Conservation (phyloP, 2,797 vertebrate genomes). For the Sebastes iracundus region DNA sequence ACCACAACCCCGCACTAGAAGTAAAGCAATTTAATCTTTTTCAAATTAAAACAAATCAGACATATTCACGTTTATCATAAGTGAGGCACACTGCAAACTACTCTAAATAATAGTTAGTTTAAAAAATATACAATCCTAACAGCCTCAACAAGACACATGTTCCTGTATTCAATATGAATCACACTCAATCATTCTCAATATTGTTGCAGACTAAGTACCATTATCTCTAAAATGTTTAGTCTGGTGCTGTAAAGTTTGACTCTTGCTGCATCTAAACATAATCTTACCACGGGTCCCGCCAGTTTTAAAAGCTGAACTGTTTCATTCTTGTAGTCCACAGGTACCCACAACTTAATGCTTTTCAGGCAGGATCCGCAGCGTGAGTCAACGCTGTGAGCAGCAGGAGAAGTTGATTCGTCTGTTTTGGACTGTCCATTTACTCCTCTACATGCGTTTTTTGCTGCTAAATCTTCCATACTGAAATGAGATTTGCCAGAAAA, state of each 20-base stretch:
- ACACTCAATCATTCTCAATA: not conserved
- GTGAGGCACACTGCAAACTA: not conserved
- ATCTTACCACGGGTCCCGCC: slow-evolving; percentile 75
- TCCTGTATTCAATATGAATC: not conserved
- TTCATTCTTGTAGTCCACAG: slow-evolving; percentile 72
- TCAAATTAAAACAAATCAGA: not conserved
- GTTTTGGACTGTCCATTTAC: slow-evolving; percentile 31
- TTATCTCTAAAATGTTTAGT: not conserved
- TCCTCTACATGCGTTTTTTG: slow-evolving; percentile 14
- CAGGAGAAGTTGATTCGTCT: slow-evolving; percentile 49
- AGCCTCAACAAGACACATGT: not conserved
- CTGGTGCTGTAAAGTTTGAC: not conserved
- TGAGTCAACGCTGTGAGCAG: slow-evolving; percentile 61
- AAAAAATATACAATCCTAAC: not conserved
- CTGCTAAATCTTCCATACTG: slow-evolving; percentile 53
- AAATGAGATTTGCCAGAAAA: slow-evolving; percentile 47
- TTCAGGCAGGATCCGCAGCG: slow-evolving; percentile 64
- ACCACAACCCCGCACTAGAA: not conserved
- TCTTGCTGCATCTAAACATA: not conserved
- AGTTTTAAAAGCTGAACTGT: slow-evolving; percentile 69
- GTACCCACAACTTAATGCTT: slow-evolving; percentile 48
- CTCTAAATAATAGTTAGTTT: not conserved
- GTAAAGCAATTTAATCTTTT: not conserved
- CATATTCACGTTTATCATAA: not conserved
- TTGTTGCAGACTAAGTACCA: not conserved